These are phyloP conservation scores for Macropis europaea DNA, from an alignment of 2,888 invertebrate genomes.

Conservation along the genomic window DNA sequence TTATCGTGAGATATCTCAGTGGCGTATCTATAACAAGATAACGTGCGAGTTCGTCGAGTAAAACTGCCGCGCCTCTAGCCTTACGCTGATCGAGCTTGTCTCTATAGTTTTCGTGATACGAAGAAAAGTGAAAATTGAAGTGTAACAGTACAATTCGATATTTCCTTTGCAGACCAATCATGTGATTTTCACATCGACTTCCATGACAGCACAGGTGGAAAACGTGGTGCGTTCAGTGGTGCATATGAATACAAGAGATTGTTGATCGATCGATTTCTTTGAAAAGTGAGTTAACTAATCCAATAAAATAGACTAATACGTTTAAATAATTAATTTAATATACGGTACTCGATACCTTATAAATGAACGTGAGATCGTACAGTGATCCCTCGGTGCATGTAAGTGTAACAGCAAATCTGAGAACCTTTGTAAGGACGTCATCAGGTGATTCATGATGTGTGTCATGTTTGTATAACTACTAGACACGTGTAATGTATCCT, in stretches of 20 bases:
- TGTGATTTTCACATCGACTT: slow-evolving; percentile 25
- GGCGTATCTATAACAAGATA: slow-evolving; percentile 72
- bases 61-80: slow-evolving; percentile 66
- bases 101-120: slow-evolving; percentile 5
- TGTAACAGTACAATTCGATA: background rate
- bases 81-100: slow-evolving; percentile 17
- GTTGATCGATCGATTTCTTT: background rate
- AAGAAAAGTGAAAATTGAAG: background rate
- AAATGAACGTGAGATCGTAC: background rate
- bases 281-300: background rate
- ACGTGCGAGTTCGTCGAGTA: slow-evolving; percentile 64
- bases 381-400: background rate
- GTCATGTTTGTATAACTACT: no score
- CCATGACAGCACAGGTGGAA: background rate
- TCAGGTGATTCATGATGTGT: slow-evolving; percentile 52
- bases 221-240: background rate
- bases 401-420: background rate
- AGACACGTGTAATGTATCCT: slow-evolving; percentile 16
- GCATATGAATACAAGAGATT: background rate
- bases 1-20: slow-evolving; percentile 73
- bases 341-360: background rate
- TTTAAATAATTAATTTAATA: no score
- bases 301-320: background rate
- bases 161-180: background rate
- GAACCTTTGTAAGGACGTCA: slow-evolving; percentile 18